Conservation (phyloP, 2,113 vertebrate genomes). For the Neogobius melanostomus region DNA sequence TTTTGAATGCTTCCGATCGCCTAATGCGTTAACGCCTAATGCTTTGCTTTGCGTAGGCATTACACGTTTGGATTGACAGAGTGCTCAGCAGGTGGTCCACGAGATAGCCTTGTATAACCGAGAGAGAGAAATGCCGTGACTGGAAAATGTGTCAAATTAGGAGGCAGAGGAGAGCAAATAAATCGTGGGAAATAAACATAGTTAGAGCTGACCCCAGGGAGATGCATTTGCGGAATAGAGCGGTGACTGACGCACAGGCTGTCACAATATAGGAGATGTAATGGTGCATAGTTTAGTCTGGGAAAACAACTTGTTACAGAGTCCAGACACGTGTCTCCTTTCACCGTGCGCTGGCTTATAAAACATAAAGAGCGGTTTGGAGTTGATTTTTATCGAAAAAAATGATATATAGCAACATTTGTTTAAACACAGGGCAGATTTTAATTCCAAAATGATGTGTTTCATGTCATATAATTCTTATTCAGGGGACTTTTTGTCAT, state of each 20-base stretch:
- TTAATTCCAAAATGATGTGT: too few relatives aligned
- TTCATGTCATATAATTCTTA: too few relatives aligned
- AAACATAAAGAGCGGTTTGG: background rate
- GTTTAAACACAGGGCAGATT: too few relatives aligned
- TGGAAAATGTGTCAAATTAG: constrained; percentile 35
- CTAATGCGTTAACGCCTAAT: constrained; percentile 49
- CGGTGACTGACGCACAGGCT: constrained; percentile 41
- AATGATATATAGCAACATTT: too few relatives aligned
- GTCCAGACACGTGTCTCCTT: constrained; percentile 55
- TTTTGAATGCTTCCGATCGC: constrained; percentile 34
- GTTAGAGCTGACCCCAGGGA: constrained; percentile 39
- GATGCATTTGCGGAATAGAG: constrained; percentile 37
- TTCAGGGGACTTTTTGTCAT: too few relatives aligned
- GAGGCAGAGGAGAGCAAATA: constrained; percentile 30
- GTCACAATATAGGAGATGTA: constrained; percentile 36
- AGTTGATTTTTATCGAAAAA: background rate
- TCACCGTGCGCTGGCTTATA: constrained; percentile 37
- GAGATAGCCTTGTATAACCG: constrained; percentile 31
- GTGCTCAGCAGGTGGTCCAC: constrained; percentile 24
- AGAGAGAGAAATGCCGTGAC: constrained; percentile 24
- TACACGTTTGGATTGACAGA: constrained; percentile 33
- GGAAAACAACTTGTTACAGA: constrained; percentile 50
- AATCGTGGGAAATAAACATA: constrained; percentile 45
- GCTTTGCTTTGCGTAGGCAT: constrained; percentile 50
- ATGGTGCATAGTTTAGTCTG: constrained; percentile 54